Conservation (phyloP, 2,113 vertebrate genomes). For the Pao palembangensis region DNA sequence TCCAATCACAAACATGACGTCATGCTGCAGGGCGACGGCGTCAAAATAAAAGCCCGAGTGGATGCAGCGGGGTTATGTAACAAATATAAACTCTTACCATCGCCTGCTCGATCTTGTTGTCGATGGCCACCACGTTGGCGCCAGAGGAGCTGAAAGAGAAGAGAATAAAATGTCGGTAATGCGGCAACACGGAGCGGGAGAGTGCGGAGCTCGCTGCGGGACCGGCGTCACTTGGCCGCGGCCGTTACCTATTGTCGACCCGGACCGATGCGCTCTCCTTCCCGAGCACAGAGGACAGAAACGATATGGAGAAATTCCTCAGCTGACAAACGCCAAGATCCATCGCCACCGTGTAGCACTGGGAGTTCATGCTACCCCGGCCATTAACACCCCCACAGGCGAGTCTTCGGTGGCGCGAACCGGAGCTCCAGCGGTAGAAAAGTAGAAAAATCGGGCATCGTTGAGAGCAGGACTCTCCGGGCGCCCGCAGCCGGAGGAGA, state of each 20-base stretch:
- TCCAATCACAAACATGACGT: too few species aligned
- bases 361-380: constrained; percentile 83
- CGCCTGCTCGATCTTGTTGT: constrained; percentile 98
- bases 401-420: neutral
- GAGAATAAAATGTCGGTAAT: constrained; percentile 6
- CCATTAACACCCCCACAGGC: constrained; percentile 54
- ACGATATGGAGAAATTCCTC: constrained; percentile 93
- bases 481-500: constrained; percentile 33
- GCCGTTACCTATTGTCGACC: constrained; percentile 84
- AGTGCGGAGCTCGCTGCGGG: neutral
- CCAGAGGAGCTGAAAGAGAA: constrained; percentile 83
- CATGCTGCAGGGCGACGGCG: too few species aligned
- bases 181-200: constrained; percentile 6
- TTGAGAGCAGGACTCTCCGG: neutral
- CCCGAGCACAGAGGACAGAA: constrained; percentile 88
- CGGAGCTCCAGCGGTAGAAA: constrained; percentile 44
- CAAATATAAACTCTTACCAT: constrained; percentile 77
- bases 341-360: constrained; percentile 90
- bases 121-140: constrained; percentile 95
- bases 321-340: constrained; percentile 94
- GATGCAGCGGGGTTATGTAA: neutral
- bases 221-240: neutral
- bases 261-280: constrained; percentile 83
- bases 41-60: neutral
- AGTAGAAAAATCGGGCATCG: constrained; percentile 56